These are phyloP conservation scores for Lycocerus yunnanus DNA, from an alignment of 2,888 invertebrate species.

Conservation along the genomic window DNA sequence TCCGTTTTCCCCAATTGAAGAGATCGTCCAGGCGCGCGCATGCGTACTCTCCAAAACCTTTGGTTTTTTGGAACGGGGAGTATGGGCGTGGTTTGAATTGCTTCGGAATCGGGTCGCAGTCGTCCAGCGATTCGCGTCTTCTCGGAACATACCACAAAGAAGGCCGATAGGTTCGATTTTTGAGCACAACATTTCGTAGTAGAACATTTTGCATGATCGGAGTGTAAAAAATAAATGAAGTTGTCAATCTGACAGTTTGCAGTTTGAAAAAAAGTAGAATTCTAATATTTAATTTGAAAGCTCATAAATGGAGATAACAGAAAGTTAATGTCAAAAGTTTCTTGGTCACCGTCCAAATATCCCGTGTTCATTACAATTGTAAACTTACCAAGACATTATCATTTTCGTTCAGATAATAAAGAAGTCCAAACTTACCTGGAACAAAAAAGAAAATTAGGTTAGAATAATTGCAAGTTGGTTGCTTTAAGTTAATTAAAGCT, in stretches of 20 bases:
- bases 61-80: slow-evolving; percentile 65
- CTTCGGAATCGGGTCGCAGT: background rate
- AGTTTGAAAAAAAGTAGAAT: background rate
- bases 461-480: no score
- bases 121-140: background rate
- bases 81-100: slow-evolving; percentile 56
- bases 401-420: background rate
- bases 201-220: background rate
- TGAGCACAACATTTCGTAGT: background rate
- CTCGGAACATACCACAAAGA: background rate
- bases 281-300: background rate
- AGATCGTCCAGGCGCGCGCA: slow-evolving; percentile 68
- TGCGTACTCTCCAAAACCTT: slow-evolving; percentile 61
- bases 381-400: background rate
- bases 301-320: background rate
- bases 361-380: background rate
- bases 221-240: background rate
- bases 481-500: no score
- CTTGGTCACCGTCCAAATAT: background rate
- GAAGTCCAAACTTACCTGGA: background rate
- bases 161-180: background rate
- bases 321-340: background rate
- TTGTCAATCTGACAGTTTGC: background rate
- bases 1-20: slow-evolving; percentile 66
- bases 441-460: background rate